Conservation (phyloP, 1,140 invertebrate genomes). For the Coelopa frigida region DNA sequence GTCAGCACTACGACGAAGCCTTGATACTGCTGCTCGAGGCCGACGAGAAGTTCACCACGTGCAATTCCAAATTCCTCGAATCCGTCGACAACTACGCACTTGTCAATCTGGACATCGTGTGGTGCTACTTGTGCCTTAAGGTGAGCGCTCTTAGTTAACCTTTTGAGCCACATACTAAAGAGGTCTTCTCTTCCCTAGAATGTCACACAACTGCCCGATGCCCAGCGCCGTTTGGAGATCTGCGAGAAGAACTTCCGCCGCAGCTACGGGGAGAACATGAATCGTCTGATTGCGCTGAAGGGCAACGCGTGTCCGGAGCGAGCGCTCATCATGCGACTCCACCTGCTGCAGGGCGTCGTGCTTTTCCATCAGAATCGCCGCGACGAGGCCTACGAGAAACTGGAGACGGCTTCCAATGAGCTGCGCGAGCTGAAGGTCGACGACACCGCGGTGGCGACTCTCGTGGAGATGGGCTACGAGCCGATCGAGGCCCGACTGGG, state of each 20-base stretch:
- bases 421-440: conserved; percentile 56
- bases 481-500: conserved; percentile 56
- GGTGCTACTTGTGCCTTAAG: conserved; percentile 70
- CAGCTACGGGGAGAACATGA: conserved; percentile 64
- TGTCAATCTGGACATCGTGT: conserved; percentile 73
- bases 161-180: neutral
- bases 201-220: conserved; percentile 63
- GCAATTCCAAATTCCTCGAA: conserved; percentile 58
- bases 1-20: conserved; percentile 59
- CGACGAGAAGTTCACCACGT: conserved; percentile 63
- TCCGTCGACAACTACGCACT: conserved; percentile 74
- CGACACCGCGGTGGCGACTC: conserved; percentile 47
- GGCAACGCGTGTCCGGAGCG: conserved; percentile 58
- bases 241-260: conserved; percentile 60
- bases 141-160: conserved; percentile 6
- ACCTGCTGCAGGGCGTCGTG: conserved; percentile 69
- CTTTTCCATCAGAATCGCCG: conserved; percentile 65
- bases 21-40: conserved; percentile 67
- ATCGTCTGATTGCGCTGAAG: conserved; percentile 61
- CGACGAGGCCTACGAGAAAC: conserved; percentile 50
- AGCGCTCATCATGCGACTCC: conserved; percentile 64
- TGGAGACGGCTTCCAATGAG: conserved; percentile 55
- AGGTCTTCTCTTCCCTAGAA: conserved; percentile 44
- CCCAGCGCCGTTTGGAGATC: conserved; percentile 54
- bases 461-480: conserved; percentile 57